phyloP scores from a whole-genome alignment of 1,140 invertebrate species.

The Mamestra configurata region DNA sequence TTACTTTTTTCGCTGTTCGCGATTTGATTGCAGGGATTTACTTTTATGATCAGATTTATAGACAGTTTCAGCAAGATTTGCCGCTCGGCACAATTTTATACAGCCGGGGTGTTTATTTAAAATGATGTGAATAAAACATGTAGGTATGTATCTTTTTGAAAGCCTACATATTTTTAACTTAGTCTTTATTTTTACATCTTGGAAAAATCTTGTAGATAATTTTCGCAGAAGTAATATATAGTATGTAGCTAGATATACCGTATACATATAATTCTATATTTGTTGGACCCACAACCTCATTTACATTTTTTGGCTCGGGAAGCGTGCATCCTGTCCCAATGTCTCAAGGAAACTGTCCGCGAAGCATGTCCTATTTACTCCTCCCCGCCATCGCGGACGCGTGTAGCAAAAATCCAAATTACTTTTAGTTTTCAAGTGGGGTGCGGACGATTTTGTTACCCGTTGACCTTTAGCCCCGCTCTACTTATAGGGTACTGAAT shows the following conservation, averaged over 20 bases:
- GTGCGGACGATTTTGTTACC: slow-evolving; percentile 35
- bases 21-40: slow-evolving; percentile 87
- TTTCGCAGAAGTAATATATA: not conserved
- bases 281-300: slow-evolving; percentile 22
- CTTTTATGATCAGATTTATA: slow-evolving; percentile 86
- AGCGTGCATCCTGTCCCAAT: slow-evolving; percentile 20
- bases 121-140: slow-evolving; percentile 61
- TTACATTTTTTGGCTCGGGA: slow-evolving; percentile 38
- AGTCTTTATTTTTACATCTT: not conserved
- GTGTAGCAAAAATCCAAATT: slow-evolving; percentile 45
- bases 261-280: slow-evolving; percentile 13
- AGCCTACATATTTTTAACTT: not conserved
- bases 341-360: slow-evolving; percentile 21
- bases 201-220: not conserved
- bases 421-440: slow-evolving; percentile 47
- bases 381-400: not conserved
- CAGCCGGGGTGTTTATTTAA: slow-evolving; percentile 62
- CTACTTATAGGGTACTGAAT: slow-evolving; percentile 41
- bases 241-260: not conserved
- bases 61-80: slow-evolving; percentile 77
- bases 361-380: slow-evolving; percentile 21
- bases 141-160: not conserved
- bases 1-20: slow-evolving; percentile 84
- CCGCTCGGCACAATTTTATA: slow-evolving; percentile 72
- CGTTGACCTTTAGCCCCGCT: slow-evolving; percentile 31